These are phyloP conservation scores for Oncopodura yosiiana DNA, from an alignment of 1,140 invertebrate genomes.

Conservation along the genomic window DNA sequence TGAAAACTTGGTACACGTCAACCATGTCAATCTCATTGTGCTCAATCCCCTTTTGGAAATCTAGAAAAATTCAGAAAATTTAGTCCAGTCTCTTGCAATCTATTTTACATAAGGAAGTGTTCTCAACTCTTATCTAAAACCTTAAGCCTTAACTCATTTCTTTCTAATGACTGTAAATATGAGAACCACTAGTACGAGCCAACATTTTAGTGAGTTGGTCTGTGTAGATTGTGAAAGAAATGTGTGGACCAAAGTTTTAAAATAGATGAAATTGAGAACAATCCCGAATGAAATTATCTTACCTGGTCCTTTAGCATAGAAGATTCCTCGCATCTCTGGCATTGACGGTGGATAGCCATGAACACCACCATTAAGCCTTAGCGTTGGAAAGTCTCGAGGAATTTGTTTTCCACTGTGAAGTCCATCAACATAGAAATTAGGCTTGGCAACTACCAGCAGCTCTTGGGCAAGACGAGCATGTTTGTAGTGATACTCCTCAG, in stretches of 20 bases:
- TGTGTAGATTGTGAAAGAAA: too few species aligned
- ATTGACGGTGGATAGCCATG: constrained; percentile 39
- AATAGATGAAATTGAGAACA: too few species aligned
- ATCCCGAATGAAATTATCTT: constrained; percentile 5
- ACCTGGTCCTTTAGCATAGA: constrained; percentile 41
- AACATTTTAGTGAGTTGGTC: too few species aligned
- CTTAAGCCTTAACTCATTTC: too few species aligned
- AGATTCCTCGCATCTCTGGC: constrained; percentile 41
- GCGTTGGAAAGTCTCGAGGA: constrained; percentile 14
- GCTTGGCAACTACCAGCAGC: constrained; percentile 36
- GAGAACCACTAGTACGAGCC: too few species aligned
- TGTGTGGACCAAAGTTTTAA: too few species aligned
- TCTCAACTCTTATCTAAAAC: too few species aligned
- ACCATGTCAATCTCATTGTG: constrained; percentile 35
- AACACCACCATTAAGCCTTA: constrained; percentile 29
- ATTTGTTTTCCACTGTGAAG: constrained; percentile 22
- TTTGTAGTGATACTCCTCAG: constrained; percentile 39
- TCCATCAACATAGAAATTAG: constrained; percentile 22
- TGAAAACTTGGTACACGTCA: constrained; percentile 38
- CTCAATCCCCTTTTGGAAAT: constrained; percentile 31
- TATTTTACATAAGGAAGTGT: too few species aligned
- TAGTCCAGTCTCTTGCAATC: too few species aligned
- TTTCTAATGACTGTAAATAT: too few species aligned
- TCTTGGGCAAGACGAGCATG: constrained; percentile 36
- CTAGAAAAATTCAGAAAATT: constrained; percentile 18